A percentile compares a stretch with the other conserved stretches of the same genome.
These are phyloP conservation scores for Lutjanus erythropterus DNA, from an alignment of 2,113 vertebrate genomes.

Conservation along the genomic window DNA sequence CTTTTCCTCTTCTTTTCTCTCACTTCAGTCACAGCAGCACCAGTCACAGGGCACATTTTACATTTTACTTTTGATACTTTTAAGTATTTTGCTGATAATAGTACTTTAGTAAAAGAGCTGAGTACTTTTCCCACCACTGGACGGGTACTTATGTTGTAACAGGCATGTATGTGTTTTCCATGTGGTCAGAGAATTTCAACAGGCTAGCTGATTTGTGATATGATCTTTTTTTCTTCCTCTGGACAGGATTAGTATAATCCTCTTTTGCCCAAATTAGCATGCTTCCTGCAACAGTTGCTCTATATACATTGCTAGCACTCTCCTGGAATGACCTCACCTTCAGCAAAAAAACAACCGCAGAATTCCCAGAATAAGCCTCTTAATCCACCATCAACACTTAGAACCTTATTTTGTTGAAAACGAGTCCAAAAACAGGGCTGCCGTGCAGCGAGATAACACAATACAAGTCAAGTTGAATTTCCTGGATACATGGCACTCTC, in stretches of 20 bases:
- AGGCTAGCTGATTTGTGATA: constrained; percentile 4
- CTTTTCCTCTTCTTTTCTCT: no score
- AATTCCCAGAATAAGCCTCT: neutral
- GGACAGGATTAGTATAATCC: constrained; percentile 41
- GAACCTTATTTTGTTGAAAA: neutral
- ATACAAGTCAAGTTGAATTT: constrained; percentile 19
- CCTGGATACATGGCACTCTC: neutral
- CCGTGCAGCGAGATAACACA: constrained; percentile 17
- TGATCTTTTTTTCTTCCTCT: neutral
- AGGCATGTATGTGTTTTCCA: neutral
- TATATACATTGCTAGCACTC: neutral
- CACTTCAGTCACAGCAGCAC: no score
- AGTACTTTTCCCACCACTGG: neutral
- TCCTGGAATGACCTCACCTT: constrained; percentile 6
- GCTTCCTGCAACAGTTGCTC: constrained; percentile 1
- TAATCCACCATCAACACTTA: constrained; percentile 3
- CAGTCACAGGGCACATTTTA: neutral
- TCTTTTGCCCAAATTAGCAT: constrained; percentile 36
- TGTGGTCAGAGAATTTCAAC: constrained; percentile 10
- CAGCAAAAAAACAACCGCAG: neutral
- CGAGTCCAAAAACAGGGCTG: neutral
- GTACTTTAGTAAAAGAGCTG: neutral
- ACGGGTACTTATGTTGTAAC: neutral
- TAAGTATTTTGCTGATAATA: neutral
- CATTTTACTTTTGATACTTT: neutral